phyloP scores from a whole-genome alignment of 2,888 invertebrate species.

The Andrena chrysosceles region DNA sequence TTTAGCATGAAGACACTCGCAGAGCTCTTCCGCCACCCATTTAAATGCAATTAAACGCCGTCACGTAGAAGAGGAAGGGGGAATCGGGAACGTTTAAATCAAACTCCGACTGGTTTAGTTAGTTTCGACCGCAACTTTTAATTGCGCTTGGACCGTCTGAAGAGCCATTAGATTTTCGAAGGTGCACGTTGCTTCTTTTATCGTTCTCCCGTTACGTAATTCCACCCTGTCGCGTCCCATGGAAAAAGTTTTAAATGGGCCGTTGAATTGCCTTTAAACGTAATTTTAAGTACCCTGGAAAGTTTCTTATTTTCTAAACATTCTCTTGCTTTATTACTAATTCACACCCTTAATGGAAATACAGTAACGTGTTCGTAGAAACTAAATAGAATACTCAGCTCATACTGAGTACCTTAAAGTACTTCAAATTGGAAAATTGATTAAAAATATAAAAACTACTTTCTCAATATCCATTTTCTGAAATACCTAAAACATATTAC shows the following conservation, averaged over 20 bases:
- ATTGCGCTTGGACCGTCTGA: conserved; percentile 81
- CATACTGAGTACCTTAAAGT: too few species aligned
- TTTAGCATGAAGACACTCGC: conserved; percentile 61
- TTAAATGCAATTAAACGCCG: conserved; percentile 80
- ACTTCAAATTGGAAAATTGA: too few species aligned
- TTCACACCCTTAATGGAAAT: too few species aligned
- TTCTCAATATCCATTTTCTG: too few species aligned
- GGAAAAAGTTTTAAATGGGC: conserved; percentile 9
- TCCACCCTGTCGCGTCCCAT: conserved; percentile 30
- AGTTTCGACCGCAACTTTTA: conserved; percentile 83
- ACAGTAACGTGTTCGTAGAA: too few species aligned
- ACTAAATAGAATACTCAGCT: too few species aligned
- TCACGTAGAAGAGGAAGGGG: conserved; percentile 78
- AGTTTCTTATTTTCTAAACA: too few species aligned
- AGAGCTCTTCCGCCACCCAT: conserved; percentile 64
- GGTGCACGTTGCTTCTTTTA: conserved; percentile 69
- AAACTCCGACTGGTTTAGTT: conserved; percentile 81
- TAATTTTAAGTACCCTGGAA: too few species aligned
- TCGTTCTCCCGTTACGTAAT: conserved; percentile 68
- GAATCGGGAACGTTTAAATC: conserved; percentile 80
- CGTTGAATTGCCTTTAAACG: too few species aligned
- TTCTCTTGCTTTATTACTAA: too few species aligned
- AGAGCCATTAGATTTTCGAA: conserved; percentile 80
- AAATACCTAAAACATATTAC: too few species aligned
- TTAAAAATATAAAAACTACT: too few species aligned